Percentiles rank a stretch among this genome's conserved stretches.
These are phyloP conservation scores for Hormiphora californensis DNA, from an alignment of 37 sponge, comb jelly and placozoan genomes.

Conservation along the genomic window DNA sequence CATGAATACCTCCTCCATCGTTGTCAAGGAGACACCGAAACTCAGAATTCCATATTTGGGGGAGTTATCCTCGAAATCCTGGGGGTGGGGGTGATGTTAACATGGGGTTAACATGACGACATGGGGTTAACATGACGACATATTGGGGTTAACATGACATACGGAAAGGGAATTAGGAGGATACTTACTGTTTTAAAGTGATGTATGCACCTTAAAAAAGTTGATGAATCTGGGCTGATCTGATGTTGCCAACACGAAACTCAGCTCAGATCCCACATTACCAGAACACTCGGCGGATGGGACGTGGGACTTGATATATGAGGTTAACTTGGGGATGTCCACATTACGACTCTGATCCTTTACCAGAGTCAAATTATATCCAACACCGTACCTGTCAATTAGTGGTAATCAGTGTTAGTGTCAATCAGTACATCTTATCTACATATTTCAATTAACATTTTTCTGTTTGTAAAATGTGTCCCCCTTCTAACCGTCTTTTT, in stretches of 20 bases:
- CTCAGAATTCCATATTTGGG: conserved; percentile 70
- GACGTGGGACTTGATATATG: conserved; percentile 59
- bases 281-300: conserved; percentile 55
- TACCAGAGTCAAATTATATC: conserved; percentile 87
- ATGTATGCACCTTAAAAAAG: conserved; percentile 55
- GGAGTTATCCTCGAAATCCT: not conserved
- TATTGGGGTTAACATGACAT: not conserved
- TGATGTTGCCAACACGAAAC: conserved; percentile 67
- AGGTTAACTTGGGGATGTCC: conserved; percentile 16
- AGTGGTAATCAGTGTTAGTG: too few species aligned
- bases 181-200: not conserved
- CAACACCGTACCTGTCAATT: conserved; percentile 78
- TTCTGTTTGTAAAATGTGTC: too few species aligned
- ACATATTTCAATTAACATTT: too few species aligned
- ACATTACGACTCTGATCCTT: conserved; percentile 65
- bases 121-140: not conserved
- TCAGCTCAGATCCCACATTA: conserved; percentile 78
- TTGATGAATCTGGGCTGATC: conserved; percentile 62
- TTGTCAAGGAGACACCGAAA: conserved; percentile 89
- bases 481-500: too few species aligned
- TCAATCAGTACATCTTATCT: too few species aligned
- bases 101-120: not conserved
- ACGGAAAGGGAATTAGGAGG: not conserved
- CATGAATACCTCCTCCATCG: conserved; percentile 93
- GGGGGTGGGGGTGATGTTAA: not conserved